A percentile compares a stretch with the other conserved stretches of the same genome.
Conservation (phyloP, 35 echinoderm and acorn worm species). For the Anneissia japonica region DNA sequence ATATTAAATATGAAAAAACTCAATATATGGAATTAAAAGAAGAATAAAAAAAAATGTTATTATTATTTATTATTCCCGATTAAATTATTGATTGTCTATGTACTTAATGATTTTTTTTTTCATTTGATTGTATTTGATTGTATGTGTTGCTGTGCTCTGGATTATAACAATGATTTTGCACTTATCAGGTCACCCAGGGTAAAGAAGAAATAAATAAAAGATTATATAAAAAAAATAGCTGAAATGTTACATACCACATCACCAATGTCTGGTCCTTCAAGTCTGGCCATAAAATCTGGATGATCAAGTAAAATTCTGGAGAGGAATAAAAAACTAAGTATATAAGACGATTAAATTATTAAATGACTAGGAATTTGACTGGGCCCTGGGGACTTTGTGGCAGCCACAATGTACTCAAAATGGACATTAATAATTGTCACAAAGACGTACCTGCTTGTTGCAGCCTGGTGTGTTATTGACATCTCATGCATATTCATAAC, state of each 20-base stretch:
- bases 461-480: slow-evolving; percentile 67
- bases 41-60: no score
- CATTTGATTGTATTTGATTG: no score
- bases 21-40: no score
- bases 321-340: not conserved
- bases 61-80: no score
- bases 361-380: not conserved
- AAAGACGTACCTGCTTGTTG: slow-evolving; percentile 54
- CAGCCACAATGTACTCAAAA: not conserved
- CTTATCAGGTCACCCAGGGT: no score
- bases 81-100: no score
- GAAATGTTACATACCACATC: slow-evolving; percentile 56
- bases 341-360: not conserved
- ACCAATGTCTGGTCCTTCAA: slow-evolving; percentile 44
- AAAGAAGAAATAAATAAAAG: not conserved
- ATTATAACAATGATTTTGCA: no score
- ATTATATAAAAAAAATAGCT: not conserved
- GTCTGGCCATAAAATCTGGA: slow-evolving; percentile 10
- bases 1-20: no score
- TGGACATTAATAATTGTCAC: not conserved
- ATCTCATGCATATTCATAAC: slow-evolving; percentile 73
- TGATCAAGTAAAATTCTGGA: slow-evolving; percentile 66
- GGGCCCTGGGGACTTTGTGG: not conserved
- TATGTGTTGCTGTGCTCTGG: no score
- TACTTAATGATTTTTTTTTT: no score